Conservation (phyloP, 2,797 vertebrate genomes). For the Betta splendens region DNA sequence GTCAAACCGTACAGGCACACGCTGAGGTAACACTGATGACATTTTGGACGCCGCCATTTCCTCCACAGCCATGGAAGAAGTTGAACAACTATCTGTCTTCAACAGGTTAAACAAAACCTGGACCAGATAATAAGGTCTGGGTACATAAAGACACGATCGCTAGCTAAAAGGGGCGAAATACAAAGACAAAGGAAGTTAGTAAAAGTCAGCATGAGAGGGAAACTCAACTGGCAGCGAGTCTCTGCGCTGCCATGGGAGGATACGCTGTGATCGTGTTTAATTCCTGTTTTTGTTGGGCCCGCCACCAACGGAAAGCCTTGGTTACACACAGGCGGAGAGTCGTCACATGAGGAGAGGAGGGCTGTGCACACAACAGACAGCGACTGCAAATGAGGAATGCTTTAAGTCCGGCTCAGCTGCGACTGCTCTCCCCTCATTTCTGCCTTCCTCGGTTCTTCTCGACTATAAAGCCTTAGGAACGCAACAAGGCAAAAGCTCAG, state of each 20-base stretch:
- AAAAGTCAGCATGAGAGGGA: conserved; percentile 12
- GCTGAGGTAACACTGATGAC: too few relatives aligned
- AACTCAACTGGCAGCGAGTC: not conserved
- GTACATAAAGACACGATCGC: too few relatives aligned
- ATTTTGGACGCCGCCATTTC: too few relatives aligned
- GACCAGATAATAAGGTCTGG: too few relatives aligned
- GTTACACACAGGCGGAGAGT: conserved; percentile 48
- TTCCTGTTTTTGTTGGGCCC: conserved; percentile 58
- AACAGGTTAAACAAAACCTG: too few relatives aligned
- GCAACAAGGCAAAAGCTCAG: not conserved
- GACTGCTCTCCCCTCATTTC: conserved; percentile 5
- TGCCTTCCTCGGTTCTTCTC: not conserved
- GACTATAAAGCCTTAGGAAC: conserved; percentile 23
- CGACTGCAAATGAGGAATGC: conserved; percentile 55
- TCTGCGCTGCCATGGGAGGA: conserved; percentile 9
- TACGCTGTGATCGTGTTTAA: conserved; percentile 51
- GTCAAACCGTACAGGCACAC: too few relatives aligned
- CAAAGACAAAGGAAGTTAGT: conserved; percentile 15
- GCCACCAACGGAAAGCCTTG: conserved; percentile 48
- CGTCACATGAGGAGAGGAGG: conserved; percentile 28
- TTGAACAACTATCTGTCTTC: too few relatives aligned
- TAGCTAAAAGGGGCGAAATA: conserved; percentile 31
- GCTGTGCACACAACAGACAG: conserved; percentile 54
- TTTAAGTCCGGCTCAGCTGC: conserved; percentile 23
- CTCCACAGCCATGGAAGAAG: too few relatives aligned